phyloP scores from a whole-genome alignment of 64 coral and sea anemone genomes.

The Montipora cactus region DNA sequence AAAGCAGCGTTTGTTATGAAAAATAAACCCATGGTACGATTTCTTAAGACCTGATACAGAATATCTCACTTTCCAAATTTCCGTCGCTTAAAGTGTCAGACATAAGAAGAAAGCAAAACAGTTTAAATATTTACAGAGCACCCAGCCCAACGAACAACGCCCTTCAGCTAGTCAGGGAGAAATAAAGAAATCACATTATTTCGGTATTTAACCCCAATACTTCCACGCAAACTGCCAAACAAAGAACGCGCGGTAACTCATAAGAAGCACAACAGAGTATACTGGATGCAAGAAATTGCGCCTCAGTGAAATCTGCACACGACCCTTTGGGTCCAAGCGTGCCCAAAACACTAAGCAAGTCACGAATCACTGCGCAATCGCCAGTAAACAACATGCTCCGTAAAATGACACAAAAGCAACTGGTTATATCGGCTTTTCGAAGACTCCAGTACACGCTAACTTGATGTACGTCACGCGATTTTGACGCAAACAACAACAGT shows the following conservation, averaged over 20 bases:
- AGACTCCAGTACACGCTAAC: conserved; percentile 36
- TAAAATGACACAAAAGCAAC: conserved; percentile 43
- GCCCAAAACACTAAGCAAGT: not conserved
- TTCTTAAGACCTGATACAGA: not conserved
- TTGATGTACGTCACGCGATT: conserved; percentile 37
- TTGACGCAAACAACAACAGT: not conserved
- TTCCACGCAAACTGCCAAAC: not conserved
- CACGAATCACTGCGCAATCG: conserved; percentile 11
- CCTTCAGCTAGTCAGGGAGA: not conserved
- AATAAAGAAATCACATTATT: not conserved
- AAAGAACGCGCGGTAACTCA: not conserved
- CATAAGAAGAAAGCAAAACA: not conserved
- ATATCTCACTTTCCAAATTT: not conserved
- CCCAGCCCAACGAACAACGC: not conserved
- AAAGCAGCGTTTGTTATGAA: not conserved
- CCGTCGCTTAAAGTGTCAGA: not conserved
- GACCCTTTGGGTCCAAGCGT: not conserved
- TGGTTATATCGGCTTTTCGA: conserved; percentile 44
- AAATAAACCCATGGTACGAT: not conserved
- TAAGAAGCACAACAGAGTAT: not conserved
- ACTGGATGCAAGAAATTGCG: not conserved
- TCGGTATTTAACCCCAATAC: not conserved
- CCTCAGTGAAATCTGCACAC: not conserved
- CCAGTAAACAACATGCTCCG: conserved; percentile 42
- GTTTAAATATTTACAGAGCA: not conserved